phyloP scores from a whole-genome alignment of 2,113 vertebrate genomes.

The Heloderma charlesbogerti region DNA sequence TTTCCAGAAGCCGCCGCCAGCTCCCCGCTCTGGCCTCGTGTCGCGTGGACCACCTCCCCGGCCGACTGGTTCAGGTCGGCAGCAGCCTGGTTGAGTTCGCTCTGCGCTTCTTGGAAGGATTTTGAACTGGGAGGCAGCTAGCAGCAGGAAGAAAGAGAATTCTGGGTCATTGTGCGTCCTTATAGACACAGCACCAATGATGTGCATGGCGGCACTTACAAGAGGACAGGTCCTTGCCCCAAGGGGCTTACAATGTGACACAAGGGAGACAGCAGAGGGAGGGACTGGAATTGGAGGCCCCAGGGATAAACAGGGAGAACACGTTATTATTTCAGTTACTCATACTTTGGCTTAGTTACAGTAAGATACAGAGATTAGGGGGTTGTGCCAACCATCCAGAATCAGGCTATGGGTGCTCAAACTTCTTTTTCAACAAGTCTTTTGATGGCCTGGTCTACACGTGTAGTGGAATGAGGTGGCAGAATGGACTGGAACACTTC shows the following conservation, averaged over 20 bases:
- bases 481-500: background rate
- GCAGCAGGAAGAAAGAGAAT: slow-evolving; percentile 9
- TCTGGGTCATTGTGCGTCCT: background rate
- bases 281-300: background rate
- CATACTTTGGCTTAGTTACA: background rate
- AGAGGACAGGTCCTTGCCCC: background rate
- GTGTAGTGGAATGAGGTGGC: too few species aligned
- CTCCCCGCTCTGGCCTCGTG: slow-evolving; percentile 92
- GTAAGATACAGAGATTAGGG: background rate
- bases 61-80: slow-evolving; percentile 98
- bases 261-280: background rate
- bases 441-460: background rate
- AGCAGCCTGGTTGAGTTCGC: slow-evolving; percentile 95
- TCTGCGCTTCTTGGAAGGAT: slow-evolving; percentile 97
- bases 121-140: slow-evolving; percentile 94
- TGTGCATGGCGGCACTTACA: background rate
- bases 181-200: background rate
- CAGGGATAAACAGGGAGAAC: background rate
- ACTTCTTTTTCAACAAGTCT: background rate
- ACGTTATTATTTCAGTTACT: background rate
- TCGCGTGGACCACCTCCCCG: slow-evolving; percentile 96
- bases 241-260: accelerated
- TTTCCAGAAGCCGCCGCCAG: slow-evolving; percentile 95
- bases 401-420: background rate
- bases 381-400: background rate